These are phyloP conservation scores for Protomyctophum bolini DNA, from an alignment of 2,113 vertebrate species.

Conservation along the genomic window DNA sequence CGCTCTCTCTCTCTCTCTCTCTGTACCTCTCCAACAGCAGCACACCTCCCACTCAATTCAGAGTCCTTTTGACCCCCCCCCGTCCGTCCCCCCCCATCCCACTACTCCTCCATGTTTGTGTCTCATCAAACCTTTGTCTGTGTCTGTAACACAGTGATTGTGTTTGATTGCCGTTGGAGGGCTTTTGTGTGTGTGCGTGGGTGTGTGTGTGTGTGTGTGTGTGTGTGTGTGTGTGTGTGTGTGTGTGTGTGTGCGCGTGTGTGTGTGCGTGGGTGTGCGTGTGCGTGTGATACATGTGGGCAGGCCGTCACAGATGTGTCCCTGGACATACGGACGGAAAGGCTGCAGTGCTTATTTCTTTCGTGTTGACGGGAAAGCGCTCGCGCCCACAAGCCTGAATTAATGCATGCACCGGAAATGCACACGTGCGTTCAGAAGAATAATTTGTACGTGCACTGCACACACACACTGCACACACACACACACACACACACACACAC, in stretches of 20 bases:
- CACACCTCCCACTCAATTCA: constrained; percentile 66
- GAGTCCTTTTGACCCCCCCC: constrained; percentile 55
- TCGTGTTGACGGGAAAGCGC: too few relatives aligned
- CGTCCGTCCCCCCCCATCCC: constrained; percentile 38
- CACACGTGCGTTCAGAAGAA: too few relatives aligned
- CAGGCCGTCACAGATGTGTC: constrained; percentile 49
- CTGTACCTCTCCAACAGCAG: constrained; percentile 44
- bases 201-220: background rate
- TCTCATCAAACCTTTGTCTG: constrained; percentile 67
- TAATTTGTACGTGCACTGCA: background rate
- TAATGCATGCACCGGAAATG: too few relatives aligned
- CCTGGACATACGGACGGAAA: constrained; percentile 42
- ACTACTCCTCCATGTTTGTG: constrained; percentile 64
- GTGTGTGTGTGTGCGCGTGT: background rate
- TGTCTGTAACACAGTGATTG: constrained; percentile 55
- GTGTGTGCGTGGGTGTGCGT: too few relatives aligned
- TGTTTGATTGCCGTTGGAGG: constrained; percentile 51
- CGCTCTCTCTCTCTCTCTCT: constrained; percentile 30
- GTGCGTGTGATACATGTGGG: constrained; percentile 45
- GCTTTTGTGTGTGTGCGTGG: constrained; percentile 7
- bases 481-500: background rate
- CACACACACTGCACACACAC: too few relatives aligned
- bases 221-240: background rate
- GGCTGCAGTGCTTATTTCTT: background rate
- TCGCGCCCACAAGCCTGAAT: too few relatives aligned